Base-by-base conservation (phyloP, 2,113 vertebrate genomes). In the Albula glossodonta region DNA sequence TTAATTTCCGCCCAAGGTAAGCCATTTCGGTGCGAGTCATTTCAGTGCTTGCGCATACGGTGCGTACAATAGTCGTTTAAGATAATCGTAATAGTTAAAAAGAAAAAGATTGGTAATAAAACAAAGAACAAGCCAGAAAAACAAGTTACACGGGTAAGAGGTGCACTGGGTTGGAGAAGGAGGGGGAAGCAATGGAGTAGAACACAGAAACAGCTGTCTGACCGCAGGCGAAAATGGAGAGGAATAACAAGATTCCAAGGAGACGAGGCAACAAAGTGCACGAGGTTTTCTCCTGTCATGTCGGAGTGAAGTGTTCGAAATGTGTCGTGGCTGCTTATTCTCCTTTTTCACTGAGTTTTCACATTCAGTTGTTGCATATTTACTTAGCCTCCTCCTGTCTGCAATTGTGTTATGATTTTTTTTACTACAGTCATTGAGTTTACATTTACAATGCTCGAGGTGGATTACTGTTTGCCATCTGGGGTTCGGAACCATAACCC, bases 181-280 rank as follows among this genome's bases (percentile, higher is more conserved):
- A 15, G 85, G 78, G 81, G 78, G 12, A 78, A 83, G 83, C 84
- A 87, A 90, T 88, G 51, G 80, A 74, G 77, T 80, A 25, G 89
- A 90, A 91, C 89, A 90, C 89, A 88, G 53, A 70, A 89, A 88
- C 90, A 90, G 86, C 90, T 91, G 91, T 86, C 86, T 90, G 86
- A 86, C 89, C 91, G 88, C 87, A 86, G 87, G 91, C 91, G 83
- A 90, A 91, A 85, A 86, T 80, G 51, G n/a, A 63, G 88, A 87
- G 74, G 80, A 87, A 86, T 87, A 85, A 90, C 84, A 83, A 86
- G 80, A 88, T 83, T 86, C 84, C 52, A 83, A 85, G 86, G 56
- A 41, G 51, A 51, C 49, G 17, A n/a, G 5, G 7, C 51, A 5
- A 50, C 4, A 3, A 41, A 70, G 15, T 49, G 51, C 17, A 51